Base-by-base conservation (phyloP, 2,888 invertebrate species). In the Pseudococcus jackbeardsleyi region DNA sequence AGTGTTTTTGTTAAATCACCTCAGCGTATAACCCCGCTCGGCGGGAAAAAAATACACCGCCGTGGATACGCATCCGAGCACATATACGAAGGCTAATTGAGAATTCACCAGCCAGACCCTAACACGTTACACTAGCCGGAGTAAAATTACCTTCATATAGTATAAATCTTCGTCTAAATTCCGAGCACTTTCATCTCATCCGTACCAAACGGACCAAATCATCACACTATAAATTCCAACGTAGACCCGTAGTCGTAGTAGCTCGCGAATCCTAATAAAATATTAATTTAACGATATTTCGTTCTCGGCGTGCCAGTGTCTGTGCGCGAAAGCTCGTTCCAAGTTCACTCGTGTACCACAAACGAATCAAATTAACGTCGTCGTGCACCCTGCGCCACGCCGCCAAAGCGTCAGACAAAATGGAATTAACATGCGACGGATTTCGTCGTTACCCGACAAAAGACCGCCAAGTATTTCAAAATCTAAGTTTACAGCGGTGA, bases 181-280 rank as follows among this genome's bases (percentile, higher is more conserved):
- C 64, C 19, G 19, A 64, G 64, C 64, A 64, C 64, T 64, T 64
- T 64, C 59, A 64, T 64, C 64, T 64, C 64, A 64, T 64, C 22
- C 64, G 64, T 64, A 64, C 64, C 64, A 64, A 64, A 22, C 64
- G 22, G 64, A 64, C 64, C 64, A 64, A 64, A 64, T 64, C 64
- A 64, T 64, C 64, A 64, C 64, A 22, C 19, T 64, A 22, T 64
- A 64, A 59, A 59, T 59, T 64, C 64, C 64, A 33, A 64, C 50
- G 50, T 5, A 12, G 50, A 8, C 50, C 11, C 50, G 50, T 12
- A 11, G 9, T 11, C 26, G 26, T 33, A 33, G 64, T 11, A 64
- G 22, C 64, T 64, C 64, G 64, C 64, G 64, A 64, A 64, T 64
- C 64, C 64, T 64, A 64, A 64, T 64, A 64, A 64, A 64, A 64